Evolutionary conservation across 1,140 invertebrate species (phyloP).

Genomic region (Coenobita brevimanus): DNA sequence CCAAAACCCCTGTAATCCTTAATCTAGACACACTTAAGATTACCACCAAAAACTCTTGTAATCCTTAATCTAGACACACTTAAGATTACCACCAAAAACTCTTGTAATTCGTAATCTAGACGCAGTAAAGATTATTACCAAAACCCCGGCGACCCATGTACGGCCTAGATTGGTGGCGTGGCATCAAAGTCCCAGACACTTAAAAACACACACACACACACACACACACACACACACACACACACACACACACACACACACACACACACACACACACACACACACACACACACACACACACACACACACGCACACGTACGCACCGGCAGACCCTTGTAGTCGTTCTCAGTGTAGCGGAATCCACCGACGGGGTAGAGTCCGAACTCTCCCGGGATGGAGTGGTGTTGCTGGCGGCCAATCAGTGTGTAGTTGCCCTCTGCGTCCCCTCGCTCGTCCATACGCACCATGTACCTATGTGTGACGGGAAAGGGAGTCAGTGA

Average conservation of each 20-base stretch:
- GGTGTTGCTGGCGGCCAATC: conserved; percentile 79
- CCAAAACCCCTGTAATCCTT: too few relatives aligned
- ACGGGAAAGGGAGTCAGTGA: neutral
- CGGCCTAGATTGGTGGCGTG: too few relatives aligned
- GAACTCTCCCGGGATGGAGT: conserved; percentile 74
- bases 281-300: conserved; percentile 3
- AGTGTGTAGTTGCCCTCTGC: conserved; percentile 97
- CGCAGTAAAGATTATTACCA: too few relatives aligned
- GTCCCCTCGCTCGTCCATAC: conserved; percentile 95
- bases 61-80: too few relatives aligned
- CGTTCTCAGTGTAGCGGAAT: conserved; percentile 75
- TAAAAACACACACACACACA: conserved; percentile 23
- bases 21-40: too few relatives aligned
- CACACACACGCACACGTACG: conserved; percentile 22
- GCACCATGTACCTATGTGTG: conserved; percentile 87
- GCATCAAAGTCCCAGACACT: neutral
- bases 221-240: conserved; percentile 32
- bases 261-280: conserved; percentile 1
- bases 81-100: too few relatives aligned
- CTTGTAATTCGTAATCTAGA: too few relatives aligned
- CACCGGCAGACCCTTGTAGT: conserved; percentile 64
- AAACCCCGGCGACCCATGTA: too few relatives aligned
- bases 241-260: conserved; percentile 5
- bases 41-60: too few relatives aligned
- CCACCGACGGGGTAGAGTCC: conserved; percentile 85